A percentile compares a stretch with the other conserved stretches of the same genome.
Conservation (phyloP, 2,113 vertebrate species). For the Eubucco bourcierii region DNA sequence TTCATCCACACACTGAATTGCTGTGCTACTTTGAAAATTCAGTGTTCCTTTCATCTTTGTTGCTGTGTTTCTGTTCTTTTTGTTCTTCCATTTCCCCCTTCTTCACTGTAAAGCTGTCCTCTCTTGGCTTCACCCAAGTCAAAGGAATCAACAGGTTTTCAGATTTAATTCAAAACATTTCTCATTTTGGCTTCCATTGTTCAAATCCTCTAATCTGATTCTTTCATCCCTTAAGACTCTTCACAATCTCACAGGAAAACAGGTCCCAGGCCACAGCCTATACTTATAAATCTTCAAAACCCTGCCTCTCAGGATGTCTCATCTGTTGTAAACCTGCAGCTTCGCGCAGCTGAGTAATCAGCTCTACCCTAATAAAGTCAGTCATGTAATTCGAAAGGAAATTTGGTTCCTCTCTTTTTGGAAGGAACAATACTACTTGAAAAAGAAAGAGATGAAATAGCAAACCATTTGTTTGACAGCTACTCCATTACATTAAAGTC, state of each 20-base stretch:
- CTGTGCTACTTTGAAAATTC: background rate
- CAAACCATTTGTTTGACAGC: slow-evolving; percentile 24
- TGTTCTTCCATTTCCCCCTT: background rate
- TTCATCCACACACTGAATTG: background rate
- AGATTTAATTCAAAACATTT: slow-evolving; percentile 58
- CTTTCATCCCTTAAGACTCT: slow-evolving; percentile 46
- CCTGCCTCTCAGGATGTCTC: slow-evolving; percentile 19
- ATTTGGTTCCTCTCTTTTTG: slow-evolving; percentile 51
- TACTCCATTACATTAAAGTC: slow-evolving; percentile 24
- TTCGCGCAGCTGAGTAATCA: slow-evolving; percentile 59
- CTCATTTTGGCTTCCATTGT: slow-evolving; percentile 40
- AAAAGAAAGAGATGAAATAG: slow-evolving; percentile 63
- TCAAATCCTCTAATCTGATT: slow-evolving; percentile 61
- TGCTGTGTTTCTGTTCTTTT: background rate
- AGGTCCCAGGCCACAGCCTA: slow-evolving; percentile 19
- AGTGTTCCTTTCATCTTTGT: background rate
- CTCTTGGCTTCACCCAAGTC: slow-evolving; percentile 27
- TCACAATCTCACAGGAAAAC: slow-evolving; percentile 56
- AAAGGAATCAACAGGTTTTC: slow-evolving; percentile 15
- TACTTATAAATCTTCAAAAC: slow-evolving; percentile 64
- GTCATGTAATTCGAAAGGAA: slow-evolving; percentile 65
- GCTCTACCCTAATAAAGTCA: slow-evolving; percentile 47
- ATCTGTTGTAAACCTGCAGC: slow-evolving; percentile 45
- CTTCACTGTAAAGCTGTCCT: background rate
- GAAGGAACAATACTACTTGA: slow-evolving; percentile 45